Base-by-base conservation (phyloP, 2,888 invertebrate species). In the Ecdyonurus torrentis region DNA sequence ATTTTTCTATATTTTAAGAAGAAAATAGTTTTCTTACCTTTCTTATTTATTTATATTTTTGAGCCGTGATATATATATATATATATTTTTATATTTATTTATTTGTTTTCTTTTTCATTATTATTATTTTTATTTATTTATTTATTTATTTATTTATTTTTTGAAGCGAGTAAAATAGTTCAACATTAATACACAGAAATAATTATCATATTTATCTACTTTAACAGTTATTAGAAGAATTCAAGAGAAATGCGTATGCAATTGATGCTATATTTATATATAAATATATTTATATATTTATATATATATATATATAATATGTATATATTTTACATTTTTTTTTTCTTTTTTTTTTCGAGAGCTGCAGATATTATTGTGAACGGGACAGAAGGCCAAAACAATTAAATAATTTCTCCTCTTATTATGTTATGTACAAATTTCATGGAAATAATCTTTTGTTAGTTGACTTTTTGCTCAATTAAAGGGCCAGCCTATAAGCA, bases 401-500 rank as follows among this genome's bases (percentile, higher is more conserved):
- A n/a, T n/a, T n/a, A n/a, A n/a, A n/a, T n/a, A n/a, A n/a, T n/a
- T n/a, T n/a, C n/a, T n/a, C n/a, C n/a, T 37, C 15, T 37, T 37
- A 37, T 37, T 37, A 10, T 37, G 5, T 15, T 10, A 37, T 37
- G 37, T 10, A 37, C 37, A 37, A 37, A 37, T 37, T 10, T 5
- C 37, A 10, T 37, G 15, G 15, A 37, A 37, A 10, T 37, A 37
- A 10, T 10, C 5, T 37, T 37, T 10, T 37, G 15, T 37, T 55
- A 55, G n/a, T 55, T 55, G 55, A 55, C 55, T 20, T 55, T 20
- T 55, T 55, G 18, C 50, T 50, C 18, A 18, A n/a, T n/a, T 10
- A 55, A 55, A 55, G n/a, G 55, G 55, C 55, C 55, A 55, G 55
- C 55, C 55, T 55, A 55, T 55, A 22, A 55, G n/a, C 22, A 10